These are phyloP conservation scores for Anthopleura xanthogrammica DNA, from an alignment of 92 coral and sea anemone genomes.

Conservation along the genomic window DNA sequence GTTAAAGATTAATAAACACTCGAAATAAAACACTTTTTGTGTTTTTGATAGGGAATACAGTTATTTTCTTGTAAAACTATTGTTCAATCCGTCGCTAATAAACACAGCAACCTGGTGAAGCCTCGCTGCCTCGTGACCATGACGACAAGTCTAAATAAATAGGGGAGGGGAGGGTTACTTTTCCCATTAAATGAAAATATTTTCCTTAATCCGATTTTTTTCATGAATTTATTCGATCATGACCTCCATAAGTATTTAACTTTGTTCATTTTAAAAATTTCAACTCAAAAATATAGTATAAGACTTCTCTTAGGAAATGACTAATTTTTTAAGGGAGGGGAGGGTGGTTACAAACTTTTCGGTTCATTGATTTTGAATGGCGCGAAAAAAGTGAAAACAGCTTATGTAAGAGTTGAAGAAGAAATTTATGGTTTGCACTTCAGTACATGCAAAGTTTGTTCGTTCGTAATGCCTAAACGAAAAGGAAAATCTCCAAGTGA, in stretches of 20 bases:
- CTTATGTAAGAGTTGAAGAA: not conserved
- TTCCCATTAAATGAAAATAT: not conserved
- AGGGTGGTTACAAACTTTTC: not conserved
- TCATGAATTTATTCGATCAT: not conserved
- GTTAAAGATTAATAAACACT: not conserved
- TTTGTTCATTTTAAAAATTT: not conserved
- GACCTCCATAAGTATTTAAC: not conserved
- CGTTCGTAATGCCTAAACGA: not conserved
- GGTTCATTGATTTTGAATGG: constrained; percentile 1
- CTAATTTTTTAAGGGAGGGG: not conserved
- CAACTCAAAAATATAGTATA: not conserved
- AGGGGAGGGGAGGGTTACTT: constrained; percentile 16
- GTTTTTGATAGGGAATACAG: not conserved
- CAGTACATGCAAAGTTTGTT: not conserved
- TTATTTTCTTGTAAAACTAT: not conserved
- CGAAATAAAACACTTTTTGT: not conserved
- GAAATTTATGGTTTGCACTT: not conserved
- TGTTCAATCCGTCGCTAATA: constrained; percentile 30
- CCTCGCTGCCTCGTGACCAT: constrained; percentile 25
- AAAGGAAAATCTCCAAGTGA: not conserved
- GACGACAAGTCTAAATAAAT: constrained; percentile 1
- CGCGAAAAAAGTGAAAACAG: not conserved
- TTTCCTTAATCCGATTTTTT: not conserved
- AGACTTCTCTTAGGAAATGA: not conserved
- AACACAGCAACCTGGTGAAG: not conserved